Percentiles rank a stretch among this genome's conserved stretches.
Conservation (phyloP, 2,888 invertebrate species). For the Hypselothyrea guttata region DNA sequence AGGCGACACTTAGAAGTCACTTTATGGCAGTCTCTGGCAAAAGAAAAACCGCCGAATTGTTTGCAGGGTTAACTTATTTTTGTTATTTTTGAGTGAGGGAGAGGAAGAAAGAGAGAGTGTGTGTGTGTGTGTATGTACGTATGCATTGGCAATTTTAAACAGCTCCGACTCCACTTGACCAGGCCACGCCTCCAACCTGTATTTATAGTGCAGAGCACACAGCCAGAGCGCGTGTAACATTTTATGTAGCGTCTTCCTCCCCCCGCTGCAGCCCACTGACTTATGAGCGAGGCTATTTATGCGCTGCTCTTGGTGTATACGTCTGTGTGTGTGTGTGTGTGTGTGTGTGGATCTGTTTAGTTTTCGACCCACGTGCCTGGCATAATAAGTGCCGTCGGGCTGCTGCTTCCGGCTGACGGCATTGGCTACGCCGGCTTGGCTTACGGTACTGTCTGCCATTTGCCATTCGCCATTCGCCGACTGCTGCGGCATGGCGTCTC, state of each 20-base stretch:
- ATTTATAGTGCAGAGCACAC: constrained; percentile 73
- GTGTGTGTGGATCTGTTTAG: constrained; percentile 57
- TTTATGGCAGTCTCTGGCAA: too few species aligned
- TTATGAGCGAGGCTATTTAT: constrained; percentile 56
- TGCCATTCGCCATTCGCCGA: too few species aligned
- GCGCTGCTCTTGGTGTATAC: constrained; percentile 22
- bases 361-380: constrained; percentile 63
- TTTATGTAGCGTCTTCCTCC: constrained; percentile 47
- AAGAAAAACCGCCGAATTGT: too few species aligned
- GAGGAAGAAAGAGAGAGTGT: too few species aligned
- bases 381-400: constrained; percentile 58
- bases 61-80: constrained; percentile 46
- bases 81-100: constrained; percentile 54
- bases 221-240: constrained; percentile 60
- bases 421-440: constrained; percentile 16
- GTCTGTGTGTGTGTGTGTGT: constrained; percentile 25
- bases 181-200: constrained; percentile 39
- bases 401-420: too few species aligned
- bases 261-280: constrained; percentile 16
- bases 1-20: too few species aligned
- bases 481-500: constrained; percentile 18
- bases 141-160: constrained; percentile 50
- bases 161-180: constrained; percentile 53
- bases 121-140: constrained; percentile 11
- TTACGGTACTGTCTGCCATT: constrained; percentile 10